Conservation (phyloP, 2,797 vertebrate genomes). For the Austrolebias charrua region DNA sequence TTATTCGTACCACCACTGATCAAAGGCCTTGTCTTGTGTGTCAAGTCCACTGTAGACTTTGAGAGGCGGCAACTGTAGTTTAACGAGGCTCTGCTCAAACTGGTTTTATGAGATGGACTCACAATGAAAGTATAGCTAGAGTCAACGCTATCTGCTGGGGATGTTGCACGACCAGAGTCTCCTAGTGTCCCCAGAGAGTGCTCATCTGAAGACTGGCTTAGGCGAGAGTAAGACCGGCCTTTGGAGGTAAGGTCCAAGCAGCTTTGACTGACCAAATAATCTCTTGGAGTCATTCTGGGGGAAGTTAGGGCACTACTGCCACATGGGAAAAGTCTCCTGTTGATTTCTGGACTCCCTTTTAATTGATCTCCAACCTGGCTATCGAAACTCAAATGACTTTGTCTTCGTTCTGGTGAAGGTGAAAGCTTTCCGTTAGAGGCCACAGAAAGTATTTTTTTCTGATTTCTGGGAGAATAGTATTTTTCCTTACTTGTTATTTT, state of each 20-base stretch:
- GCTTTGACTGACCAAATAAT: conserved; percentile 68
- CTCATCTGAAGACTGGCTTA: conserved; percentile 75
- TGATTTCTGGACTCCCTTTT: conserved; percentile 37
- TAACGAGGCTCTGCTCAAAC: conserved; percentile 50
- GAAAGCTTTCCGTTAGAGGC: conserved; percentile 44
- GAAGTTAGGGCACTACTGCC: conserved; percentile 39
- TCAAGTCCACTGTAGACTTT: conserved; percentile 76
- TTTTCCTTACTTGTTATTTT: conserved; percentile 38
- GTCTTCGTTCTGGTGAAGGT: conserved; percentile 55
- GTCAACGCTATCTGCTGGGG: conserved; percentile 81
- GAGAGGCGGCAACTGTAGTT: conserved; percentile 67
- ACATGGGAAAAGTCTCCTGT: conserved; percentile 30
- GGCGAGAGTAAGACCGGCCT: conserved; percentile 58
- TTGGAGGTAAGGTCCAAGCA: conserved; percentile 70
- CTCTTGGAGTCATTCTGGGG: conserved; percentile 44
- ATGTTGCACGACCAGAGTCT: conserved; percentile 70
- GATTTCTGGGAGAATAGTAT: conserved; percentile 40
- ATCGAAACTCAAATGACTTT: conserved; percentile 47
- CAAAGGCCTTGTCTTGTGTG: conserved; percentile 58
- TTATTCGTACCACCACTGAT: conserved; percentile 51
- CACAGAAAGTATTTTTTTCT: conserved; percentile 40
- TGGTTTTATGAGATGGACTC: conserved; percentile 68
- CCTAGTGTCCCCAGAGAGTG: conserved; percentile 61
- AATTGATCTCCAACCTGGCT: conserved; percentile 39
- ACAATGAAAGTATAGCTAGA: conserved; percentile 84